Evolutionary conservation across 2,797 vertebrate species (phyloP).

Genomic region (Selene dorsalis): DNA sequence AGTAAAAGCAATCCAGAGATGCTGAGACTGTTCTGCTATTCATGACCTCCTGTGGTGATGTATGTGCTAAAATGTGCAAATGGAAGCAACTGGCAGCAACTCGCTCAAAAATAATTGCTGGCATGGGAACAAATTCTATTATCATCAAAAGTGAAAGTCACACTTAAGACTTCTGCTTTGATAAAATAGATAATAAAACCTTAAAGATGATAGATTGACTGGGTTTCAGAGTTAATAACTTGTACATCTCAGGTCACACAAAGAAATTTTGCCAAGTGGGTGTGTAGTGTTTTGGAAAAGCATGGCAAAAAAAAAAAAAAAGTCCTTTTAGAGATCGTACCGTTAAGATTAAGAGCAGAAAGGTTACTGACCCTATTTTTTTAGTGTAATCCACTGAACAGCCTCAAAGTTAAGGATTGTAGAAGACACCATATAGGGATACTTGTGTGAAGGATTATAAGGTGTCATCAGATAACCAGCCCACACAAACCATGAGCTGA

Average conservation of each 20-base stretch:
- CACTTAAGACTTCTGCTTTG: conserved; percentile 21
- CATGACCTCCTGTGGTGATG: conserved; percentile 31
- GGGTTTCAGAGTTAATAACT: conserved; percentile 33
- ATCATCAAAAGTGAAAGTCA: conserved; percentile 47
- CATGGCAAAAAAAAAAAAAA: conserved; percentile 21
- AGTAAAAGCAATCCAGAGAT: conserved; percentile 24
- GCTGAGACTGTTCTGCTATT: conserved; percentile 11
- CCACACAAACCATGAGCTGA: conserved; percentile 59
- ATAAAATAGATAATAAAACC: conserved; percentile 29
- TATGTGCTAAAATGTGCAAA: conserved; percentile 46
- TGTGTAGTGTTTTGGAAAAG: conserved; percentile 31
- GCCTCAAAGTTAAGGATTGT: conserved; percentile 64
- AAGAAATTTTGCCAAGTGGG: conserved; percentile 38
- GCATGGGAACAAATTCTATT: conserved; percentile 41
- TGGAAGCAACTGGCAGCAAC: conserved; percentile 41
- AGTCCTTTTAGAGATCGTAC: conserved; percentile 30
- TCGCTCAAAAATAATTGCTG: conserved; percentile 42
- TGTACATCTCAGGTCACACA: conserved; percentile 40
- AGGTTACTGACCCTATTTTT: conserved; percentile 61
- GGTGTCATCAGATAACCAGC: conserved; percentile 76
- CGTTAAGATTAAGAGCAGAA: conserved; percentile 55
- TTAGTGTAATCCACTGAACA: conserved; percentile 71
- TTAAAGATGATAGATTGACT: conserved; percentile 18
- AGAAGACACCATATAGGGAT: conserved; percentile 54
- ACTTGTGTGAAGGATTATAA: conserved; percentile 69